Evolutionary conservation across 2,113 vertebrate genomes (phyloP), one percentile per base, ranked within the genome.

Genomic region (Gymnocephalus cernua): DNA sequence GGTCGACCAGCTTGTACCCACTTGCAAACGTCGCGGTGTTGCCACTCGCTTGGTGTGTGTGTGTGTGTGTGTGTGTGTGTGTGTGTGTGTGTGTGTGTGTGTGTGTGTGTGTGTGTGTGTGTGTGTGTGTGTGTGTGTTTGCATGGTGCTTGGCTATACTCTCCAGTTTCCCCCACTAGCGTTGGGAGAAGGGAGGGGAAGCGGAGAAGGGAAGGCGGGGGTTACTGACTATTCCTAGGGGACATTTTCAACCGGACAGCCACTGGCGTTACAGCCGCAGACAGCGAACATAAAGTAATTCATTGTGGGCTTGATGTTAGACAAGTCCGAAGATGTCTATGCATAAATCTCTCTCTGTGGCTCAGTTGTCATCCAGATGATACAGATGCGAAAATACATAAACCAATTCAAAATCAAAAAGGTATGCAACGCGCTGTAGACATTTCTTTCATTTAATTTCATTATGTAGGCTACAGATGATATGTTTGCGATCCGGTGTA

Each of bases 1-100:
- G 92, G 93, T 94, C 92, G 92, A 91, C 87, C 86, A 86, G 89
- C 87, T 86, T 87, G 88, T 82, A 77, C 82, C 82, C 83, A 75
- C 77, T 86, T 74, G 77, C 87, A 85, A 85, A 85, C 84, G 79
- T 80, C 79, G 85, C 84, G 69, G 54, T 66, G 85, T 53, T 85
- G 83, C 75, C 86, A 81, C 79, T 64, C 80, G 80, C 81, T 77
- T 38, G 61, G 32, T 54, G 74, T 44, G 74, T 21, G 14, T 25
- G 72, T 35, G 58, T 50, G 58, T 56, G 69, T 59, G 71, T 84
- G 77, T 77, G 58, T 56, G 68, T 59, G 71, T 84, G 77, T 77
- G 58, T 56, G 58, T 56, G 68, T 59, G 71, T 84, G 77, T 77
- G 27, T 29, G 29, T 53, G 74, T 44, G 74, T 61, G 57, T 61